Evolutionary conservation across 2,113 vertebrate species (phyloP).

Genomic region (Plecotus auritus): DNA sequence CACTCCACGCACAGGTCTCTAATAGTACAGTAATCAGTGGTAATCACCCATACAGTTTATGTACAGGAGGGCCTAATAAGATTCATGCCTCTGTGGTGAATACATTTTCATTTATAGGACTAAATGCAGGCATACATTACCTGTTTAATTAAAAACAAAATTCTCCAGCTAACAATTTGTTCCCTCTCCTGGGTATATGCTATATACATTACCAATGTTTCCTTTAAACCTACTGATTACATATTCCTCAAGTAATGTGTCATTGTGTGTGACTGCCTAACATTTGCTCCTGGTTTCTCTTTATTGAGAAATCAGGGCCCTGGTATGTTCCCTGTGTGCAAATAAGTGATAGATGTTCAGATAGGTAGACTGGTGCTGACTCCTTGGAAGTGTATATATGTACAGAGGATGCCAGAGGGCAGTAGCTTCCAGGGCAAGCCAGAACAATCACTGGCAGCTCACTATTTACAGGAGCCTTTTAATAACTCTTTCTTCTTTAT

Average conservation of each 20-base stretch:
- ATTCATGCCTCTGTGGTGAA: slow-evolving; percentile 77
- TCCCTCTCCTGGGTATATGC: slow-evolving; percentile 74
- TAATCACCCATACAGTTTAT: slow-evolving; percentile 79
- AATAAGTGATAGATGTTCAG: background rate
- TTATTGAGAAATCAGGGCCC: background rate
- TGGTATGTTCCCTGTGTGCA: background rate
- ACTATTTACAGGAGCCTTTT: background rate
- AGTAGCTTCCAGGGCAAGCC: background rate
- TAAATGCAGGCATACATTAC: slow-evolving; percentile 77
- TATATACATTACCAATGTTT: slow-evolving; percentile 69
- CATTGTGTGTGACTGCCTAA: slow-evolving; percentile 45
- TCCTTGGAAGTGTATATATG: fast-evolving
- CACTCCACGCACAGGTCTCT: slow-evolving; percentile 71
- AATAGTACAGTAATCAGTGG: slow-evolving; percentile 81
- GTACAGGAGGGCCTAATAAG: slow-evolving; percentile 76
- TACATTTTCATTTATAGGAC: slow-evolving; percentile 80
- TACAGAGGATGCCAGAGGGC: background rate
- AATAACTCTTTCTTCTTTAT: background rate
- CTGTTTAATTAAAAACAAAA: slow-evolving; percentile 85
- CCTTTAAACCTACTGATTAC: slow-evolving; percentile 71
- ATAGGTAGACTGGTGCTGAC: background rate
- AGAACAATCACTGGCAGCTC: fast-evolving
- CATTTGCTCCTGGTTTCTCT: background rate
- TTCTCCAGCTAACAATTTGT: slow-evolving; percentile 79
- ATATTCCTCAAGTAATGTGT: slow-evolving; percentile 61